These are phyloP conservation scores for Acanthoscelides obtectus DNA, from an alignment of 2,888 invertebrate genomes.

Conservation along the genomic window DNA sequence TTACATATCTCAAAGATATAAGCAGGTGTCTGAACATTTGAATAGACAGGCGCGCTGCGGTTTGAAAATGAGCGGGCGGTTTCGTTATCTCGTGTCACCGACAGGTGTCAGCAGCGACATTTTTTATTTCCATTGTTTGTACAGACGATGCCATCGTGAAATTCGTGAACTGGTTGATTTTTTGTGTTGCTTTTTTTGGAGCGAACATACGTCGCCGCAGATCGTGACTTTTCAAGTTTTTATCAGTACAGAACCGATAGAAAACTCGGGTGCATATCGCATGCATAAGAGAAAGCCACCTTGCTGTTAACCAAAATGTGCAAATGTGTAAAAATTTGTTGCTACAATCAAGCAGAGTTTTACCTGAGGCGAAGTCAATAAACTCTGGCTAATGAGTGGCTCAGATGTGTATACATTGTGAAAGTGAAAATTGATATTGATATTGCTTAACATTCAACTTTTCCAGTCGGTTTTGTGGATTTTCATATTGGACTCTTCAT, in stretches of 20 bases:
- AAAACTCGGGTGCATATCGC: neutral
- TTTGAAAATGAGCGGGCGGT: neutral
- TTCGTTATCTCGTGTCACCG: constrained; percentile 10
- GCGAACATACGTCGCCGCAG: constrained; percentile 9
- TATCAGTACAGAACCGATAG: constrained; percentile 2
- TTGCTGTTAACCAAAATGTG: constrained; percentile 16
- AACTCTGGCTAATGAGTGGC: constrained; percentile 46
- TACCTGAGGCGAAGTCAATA: constrained; percentile 46
- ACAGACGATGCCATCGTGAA: constrained; percentile 29
- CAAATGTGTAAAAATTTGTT: constrained; percentile 16
- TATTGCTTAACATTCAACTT: constrained; percentile 35
- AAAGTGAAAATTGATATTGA: constrained; percentile 46
- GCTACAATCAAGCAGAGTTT: constrained; percentile 11
- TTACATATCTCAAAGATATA: neutral
- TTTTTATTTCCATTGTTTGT: constrained; percentile 42
- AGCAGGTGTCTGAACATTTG: neutral
- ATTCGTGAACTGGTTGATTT: constrained; percentile 24
- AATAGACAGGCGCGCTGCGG: neutral
- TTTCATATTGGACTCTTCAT: constrained; percentile 5
- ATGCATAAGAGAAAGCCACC: neutral
- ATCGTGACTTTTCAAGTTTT: constrained; percentile 1
- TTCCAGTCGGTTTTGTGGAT: neutral
- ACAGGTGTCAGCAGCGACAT: constrained; percentile 28
- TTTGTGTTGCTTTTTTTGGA: constrained; percentile 29
- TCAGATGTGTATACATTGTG: constrained; percentile 39